These are phyloP conservation scores for Gnathonemus longibarbis DNA, from an alignment of 2,113 vertebrate genomes.

Conservation along the genomic window DNA sequence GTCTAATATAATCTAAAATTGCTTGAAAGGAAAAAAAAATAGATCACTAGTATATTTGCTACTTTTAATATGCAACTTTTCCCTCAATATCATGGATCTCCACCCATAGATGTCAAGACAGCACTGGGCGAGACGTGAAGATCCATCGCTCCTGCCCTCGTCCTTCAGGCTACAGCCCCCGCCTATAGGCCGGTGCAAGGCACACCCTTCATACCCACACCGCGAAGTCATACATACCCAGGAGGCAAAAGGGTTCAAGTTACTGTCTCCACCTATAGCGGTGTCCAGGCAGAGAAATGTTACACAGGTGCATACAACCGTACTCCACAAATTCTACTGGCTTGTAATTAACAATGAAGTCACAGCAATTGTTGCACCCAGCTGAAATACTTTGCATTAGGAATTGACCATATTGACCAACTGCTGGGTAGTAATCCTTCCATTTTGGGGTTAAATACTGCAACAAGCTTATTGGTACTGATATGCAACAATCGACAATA, in stretches of 20 bases:
- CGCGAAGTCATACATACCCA: slow-evolving; percentile 34
- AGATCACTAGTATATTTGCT: not conserved
- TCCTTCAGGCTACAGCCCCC: slow-evolving; percentile 59
- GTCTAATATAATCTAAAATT: not conserved
- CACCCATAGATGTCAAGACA: slow-evolving; percentile 32
- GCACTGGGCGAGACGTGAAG: slow-evolving; percentile 39
- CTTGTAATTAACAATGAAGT: not conserved
- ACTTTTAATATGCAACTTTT: not conserved
- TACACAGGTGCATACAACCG: slow-evolving; percentile 46
- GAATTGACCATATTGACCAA: not conserved
- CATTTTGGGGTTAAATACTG: not conserved
- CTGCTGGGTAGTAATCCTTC: not conserved
- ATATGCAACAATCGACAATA: not conserved
- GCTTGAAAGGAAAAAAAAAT: not conserved
- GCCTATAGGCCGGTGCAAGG: slow-evolving; percentile 49
- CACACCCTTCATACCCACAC: slow-evolving; percentile 38
- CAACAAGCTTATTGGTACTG: not conserved
- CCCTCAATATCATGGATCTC: not conserved
- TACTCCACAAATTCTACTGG: not conserved
- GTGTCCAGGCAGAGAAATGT: slow-evolving; percentile 37
- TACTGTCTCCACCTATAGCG: slow-evolving; percentile 48
- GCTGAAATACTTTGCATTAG: not conserved
- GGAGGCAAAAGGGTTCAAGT: slow-evolving; percentile 50
- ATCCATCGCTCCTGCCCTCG: slow-evolving; percentile 39
- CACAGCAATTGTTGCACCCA: not conserved